A percentile compares a stretch with the other conserved stretches of the same genome.
Evolutionary conservation across 2,888 invertebrate species (phyloP).

Genomic region (Zygothrica quintamaculata): DNA sequence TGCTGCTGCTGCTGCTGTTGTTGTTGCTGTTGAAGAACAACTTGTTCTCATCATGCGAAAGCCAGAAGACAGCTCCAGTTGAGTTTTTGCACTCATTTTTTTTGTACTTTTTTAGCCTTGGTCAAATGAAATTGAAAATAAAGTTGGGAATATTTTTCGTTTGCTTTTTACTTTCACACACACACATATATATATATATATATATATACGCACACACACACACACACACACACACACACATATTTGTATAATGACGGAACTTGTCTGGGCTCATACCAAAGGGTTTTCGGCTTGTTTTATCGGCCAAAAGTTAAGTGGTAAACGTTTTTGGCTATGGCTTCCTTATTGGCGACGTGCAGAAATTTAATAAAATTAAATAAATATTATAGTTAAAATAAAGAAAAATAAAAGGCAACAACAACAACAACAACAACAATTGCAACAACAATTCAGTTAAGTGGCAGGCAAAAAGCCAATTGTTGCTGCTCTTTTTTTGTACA

Average conservation of each 20-base stretch:
- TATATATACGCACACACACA: slow-evolving; percentile 30
- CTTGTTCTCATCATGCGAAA: slow-evolving; percentile 72
- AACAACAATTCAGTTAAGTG: slow-evolving; percentile 41
- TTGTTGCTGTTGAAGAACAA: slow-evolving; percentile 46
- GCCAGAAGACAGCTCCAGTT: slow-evolving; percentile 48
- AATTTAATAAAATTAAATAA: slow-evolving; percentile 78
- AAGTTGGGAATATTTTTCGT: slow-evolving; percentile 35
- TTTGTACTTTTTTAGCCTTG: slow-evolving; percentile 10
- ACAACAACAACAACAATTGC: too few relatives aligned
- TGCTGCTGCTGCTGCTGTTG: too few relatives aligned
- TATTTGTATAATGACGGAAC: slow-evolving; percentile 31
- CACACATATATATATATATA: neutral
- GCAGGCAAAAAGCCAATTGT: slow-evolving; percentile 27
- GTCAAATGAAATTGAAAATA: slow-evolving; percentile 69
- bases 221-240: slow-evolving; percentile 12
- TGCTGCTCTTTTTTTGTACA: too few relatives aligned
- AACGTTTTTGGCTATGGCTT: slow-evolving; percentile 63
- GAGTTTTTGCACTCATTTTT: slow-evolving; percentile 40
- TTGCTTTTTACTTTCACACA: slow-evolving; percentile 50
- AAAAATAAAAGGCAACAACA: too few relatives aligned
- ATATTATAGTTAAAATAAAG: slow-evolving; percentile 57
- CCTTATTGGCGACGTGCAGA: slow-evolving; percentile 73
- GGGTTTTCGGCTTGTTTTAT: slow-evolving; percentile 52
- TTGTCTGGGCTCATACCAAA: slow-evolving; percentile 43
- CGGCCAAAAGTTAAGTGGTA: slow-evolving; percentile 61